Evolutionary conservation across 2,888 invertebrate genomes (phyloP), one percentile per base, ranked within the genome.

Genomic region (Cheilosia impressa): DNA sequence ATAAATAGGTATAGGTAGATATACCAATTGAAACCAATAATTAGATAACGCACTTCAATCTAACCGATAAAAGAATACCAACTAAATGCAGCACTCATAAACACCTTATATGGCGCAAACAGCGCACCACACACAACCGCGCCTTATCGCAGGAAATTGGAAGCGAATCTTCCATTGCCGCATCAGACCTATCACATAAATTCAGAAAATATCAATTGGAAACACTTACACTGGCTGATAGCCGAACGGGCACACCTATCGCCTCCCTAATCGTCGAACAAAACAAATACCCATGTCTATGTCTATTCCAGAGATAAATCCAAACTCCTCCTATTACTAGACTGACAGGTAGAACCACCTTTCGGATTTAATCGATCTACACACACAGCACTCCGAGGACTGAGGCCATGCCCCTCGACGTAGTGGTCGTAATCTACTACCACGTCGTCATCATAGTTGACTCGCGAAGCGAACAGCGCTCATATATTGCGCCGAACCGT

Each of bases 271-370:
- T 85, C 85, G 72, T 71, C 17, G 72, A 85, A 85, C 85, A 85
- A 81, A 85, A 81, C 81, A 85, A 85, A 85, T 85, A 85, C 85
- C 81, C 85, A 58, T 85, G 85, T 85, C 85, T 41, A 72, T 45
- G 85, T 81, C 85, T 85, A 85, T 85, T 72, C 76, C 66, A 71
- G 60, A 71, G 85, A 85, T 85, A 85, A 85, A 81, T 76, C 71
- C 62, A 85, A 65, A 87, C 87, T 87, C 87, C 87, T 87, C 87
- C 87, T 87, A 77, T 78, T 82, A 82, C 82, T 68, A 82, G 87
- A 69, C 82, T 82, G 82, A 87, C 87, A 82, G 87, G 82, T 87
- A 87, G 82, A 82, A 82, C 87, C 87, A 87, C 87, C 87, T 82
- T 87, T 87, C 55, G 77, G 76, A 85, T 85, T 85, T 85, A 85